phyloP scores from a whole-genome alignment of 2,113 vertebrate genomes.

The Mormyrus lacerda region DNA sequence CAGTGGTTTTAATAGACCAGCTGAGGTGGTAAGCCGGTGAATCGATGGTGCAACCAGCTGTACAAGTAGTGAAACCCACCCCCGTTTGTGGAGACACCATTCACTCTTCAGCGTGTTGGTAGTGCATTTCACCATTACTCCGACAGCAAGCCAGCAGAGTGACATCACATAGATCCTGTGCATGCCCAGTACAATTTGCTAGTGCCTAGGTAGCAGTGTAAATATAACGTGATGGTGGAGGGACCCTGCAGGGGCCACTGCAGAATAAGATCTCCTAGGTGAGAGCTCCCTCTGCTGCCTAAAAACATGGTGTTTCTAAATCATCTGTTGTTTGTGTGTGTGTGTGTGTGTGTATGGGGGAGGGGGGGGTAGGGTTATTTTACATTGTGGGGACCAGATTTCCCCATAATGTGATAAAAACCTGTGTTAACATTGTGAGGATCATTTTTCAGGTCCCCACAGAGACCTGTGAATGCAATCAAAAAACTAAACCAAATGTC shows the following conservation, averaged over 20 bases:
- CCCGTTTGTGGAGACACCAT: background rate
- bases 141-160: background rate
- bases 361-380: background rate
- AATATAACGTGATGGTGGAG: background rate
- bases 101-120: background rate
- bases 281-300: background rate
- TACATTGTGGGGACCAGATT: no score
- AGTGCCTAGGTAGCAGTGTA: background rate
- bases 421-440: no score
- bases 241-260: background rate
- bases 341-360: background rate
- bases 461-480: no score
- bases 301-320: background rate
- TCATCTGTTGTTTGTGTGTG: background rate
- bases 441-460: no score
- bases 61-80: background rate
- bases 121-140: background rate
- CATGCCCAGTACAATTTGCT: background rate
- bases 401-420: no score
- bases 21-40: background rate
- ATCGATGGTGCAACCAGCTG: background rate
- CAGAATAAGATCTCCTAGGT: background rate
- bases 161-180: background rate
- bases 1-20: background rate
- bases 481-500: no score